phyloP scores from a whole-genome alignment of 2,797 vertebrate species.

The Paratrypauchen microcephalus region DNA sequence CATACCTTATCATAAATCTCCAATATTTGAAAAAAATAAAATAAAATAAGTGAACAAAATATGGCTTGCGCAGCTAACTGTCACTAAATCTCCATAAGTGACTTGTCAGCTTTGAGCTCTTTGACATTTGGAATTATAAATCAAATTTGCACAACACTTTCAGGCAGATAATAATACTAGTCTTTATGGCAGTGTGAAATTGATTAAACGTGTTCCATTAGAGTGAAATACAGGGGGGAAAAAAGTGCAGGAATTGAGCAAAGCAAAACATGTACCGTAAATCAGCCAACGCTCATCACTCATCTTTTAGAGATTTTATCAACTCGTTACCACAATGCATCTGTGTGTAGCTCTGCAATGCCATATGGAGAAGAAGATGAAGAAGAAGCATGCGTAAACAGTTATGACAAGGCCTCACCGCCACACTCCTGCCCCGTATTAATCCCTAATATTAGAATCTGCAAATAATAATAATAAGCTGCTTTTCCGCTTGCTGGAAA shows the following conservation, averaged over 20 bases:
- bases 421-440: not conserved
- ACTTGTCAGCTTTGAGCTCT: constrained; percentile 51
- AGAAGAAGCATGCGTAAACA: constrained; percentile 64
- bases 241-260: constrained; percentile 31
- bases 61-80: constrained; percentile 50
- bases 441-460: constrained; percentile 26
- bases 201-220: constrained; percentile 49
- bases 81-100: constrained; percentile 59
- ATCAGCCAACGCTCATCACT: constrained; percentile 52
- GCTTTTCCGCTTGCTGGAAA: constrained; percentile 1
- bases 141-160: constrained; percentile 62
- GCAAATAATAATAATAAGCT: constrained; percentile 13
- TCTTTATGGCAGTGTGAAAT: constrained; percentile 48
- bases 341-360: constrained; percentile 56
- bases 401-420: constrained; percentile 48
- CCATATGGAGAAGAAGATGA: constrained; percentile 68
- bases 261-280: constrained; percentile 42
- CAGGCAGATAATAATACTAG: constrained; percentile 47
- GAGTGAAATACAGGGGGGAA: constrained; percentile 47
- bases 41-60: constrained; percentile 60
- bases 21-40: constrained; percentile 39
- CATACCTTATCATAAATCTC: constrained; percentile 73
- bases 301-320: constrained; percentile 64
- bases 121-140: constrained; percentile 56
- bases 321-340: constrained; percentile 59